Evolutionary conservation across 1,140 invertebrate species (phyloP).

Genomic region (Dendrolimus kikuchii): DNA sequence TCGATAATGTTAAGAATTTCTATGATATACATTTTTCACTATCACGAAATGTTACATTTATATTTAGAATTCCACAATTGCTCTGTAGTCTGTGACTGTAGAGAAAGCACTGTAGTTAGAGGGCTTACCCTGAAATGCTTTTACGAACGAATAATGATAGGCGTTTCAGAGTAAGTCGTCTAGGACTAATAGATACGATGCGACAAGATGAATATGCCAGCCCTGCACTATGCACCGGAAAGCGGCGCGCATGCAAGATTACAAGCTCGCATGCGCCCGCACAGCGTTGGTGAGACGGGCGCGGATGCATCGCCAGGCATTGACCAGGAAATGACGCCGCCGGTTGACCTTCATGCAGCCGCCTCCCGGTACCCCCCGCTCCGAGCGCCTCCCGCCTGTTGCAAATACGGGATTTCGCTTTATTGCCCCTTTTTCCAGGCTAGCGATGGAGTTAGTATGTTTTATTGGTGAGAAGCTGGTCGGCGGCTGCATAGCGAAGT

Average conservation of each 20-base stretch:
- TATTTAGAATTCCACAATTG: too few relatives aligned
- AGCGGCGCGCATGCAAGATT: constrained; percentile 46
- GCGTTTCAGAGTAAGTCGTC: too few relatives aligned
- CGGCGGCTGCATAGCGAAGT: too few relatives aligned
- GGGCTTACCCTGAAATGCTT: too few relatives aligned
- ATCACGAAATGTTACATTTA: too few relatives aligned
- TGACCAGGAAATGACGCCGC: constrained; percentile 74
- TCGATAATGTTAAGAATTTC: too few relatives aligned
- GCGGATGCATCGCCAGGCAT: constrained; percentile 61
- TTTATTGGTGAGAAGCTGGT: too few relatives aligned
- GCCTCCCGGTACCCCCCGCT: constrained; percentile 32
- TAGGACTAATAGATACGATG: constrained; percentile 19
- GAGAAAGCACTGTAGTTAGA: too few relatives aligned
- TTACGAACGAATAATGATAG: too few relatives aligned
- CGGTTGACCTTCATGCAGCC: constrained; percentile 59
- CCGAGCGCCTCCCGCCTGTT: constrained; percentile 22
- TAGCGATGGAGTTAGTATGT: not conserved
- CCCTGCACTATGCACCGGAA: constrained; percentile 53
- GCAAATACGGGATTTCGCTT: not conserved
- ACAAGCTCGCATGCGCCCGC: constrained; percentile 26
- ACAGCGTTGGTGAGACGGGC: constrained; percentile 16
- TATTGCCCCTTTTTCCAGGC: too few relatives aligned
- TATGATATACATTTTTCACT: too few relatives aligned
- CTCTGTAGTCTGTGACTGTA: too few relatives aligned
- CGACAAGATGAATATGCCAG: not conserved